Evolutionary conservation across 2,113 vertebrate genomes (phyloP).

Genomic region (Etia nguti): DNA sequence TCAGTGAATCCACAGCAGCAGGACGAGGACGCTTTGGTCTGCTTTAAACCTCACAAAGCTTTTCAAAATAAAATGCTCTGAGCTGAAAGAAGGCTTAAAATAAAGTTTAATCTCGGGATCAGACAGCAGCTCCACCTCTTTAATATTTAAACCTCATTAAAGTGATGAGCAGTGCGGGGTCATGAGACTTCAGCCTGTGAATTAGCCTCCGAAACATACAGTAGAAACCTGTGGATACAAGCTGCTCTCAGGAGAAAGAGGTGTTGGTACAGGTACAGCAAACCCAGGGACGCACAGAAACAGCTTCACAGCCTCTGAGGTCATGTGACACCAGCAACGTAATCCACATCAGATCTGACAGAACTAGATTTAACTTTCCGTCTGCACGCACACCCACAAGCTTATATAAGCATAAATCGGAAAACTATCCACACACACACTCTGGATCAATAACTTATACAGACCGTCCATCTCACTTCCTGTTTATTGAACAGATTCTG

Average conservation of each 20-base stretch:
- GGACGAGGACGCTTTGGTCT: not conserved
- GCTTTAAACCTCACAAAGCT: not conserved
- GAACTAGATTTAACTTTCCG: not conserved
- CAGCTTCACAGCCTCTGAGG: not conserved
- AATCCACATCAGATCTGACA: not conserved
- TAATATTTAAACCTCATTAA: not conserved
- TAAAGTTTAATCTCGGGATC: not conserved
- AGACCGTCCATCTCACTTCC: not conserved
- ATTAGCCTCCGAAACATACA: not conserved
- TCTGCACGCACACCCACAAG: rapidly evolving
- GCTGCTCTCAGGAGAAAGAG: not conserved
- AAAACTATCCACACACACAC: not conserved
- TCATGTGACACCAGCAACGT: not conserved
- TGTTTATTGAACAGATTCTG: not conserved
- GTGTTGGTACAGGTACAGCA: not conserved
- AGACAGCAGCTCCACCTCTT: not conserved
- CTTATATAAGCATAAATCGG: not conserved
- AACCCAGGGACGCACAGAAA: not conserved
- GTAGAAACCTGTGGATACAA: not conserved
- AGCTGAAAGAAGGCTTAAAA: not conserved
- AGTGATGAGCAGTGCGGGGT: not conserved
- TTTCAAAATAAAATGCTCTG: not conserved
- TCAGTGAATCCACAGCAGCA: not conserved
- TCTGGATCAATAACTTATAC: not conserved
- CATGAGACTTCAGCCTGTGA: not conserved